These are phyloP conservation scores for Pelochelys cantorii DNA, from an alignment of 2,797 vertebrate species.

Conservation along the genomic window DNA sequence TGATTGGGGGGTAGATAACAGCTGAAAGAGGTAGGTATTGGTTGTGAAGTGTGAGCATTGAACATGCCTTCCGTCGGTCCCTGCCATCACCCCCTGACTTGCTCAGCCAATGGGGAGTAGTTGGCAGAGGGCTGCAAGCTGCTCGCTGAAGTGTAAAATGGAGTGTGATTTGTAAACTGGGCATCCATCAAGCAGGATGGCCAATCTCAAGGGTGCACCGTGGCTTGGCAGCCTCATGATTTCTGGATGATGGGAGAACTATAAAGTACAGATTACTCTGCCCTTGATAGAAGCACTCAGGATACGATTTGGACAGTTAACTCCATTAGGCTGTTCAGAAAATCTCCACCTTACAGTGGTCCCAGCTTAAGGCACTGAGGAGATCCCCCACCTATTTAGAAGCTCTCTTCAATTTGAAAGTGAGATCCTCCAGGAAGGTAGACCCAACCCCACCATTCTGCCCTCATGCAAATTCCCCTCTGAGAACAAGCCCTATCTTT, in stretches of 20 bases:
- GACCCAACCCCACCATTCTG: neutral
- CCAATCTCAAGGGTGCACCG: neutral
- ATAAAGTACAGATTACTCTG: neutral
- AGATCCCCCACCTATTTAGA: neutral
- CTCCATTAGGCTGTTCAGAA: neutral
- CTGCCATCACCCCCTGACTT: no score
- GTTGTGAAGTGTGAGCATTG: neutral
- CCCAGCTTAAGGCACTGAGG: neutral
- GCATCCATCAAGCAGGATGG: constrained; percentile 14
- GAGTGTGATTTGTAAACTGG: constrained; percentile 29
- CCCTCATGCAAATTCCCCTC: neutral
- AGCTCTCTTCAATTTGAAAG: constrained; percentile 4
- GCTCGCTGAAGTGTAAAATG: constrained; percentile 28
- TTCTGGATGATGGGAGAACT: neutral
- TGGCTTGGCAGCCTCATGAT: neutral
- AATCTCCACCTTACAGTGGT: neutral
- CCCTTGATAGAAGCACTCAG: neutral
- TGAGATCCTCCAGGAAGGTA: neutral
- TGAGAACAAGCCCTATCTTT: neutral
- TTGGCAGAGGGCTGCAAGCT: neutral
- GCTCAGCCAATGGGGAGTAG: neutral
- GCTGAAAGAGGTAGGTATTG: constrained; percentile 13
- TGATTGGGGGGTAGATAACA: constrained; percentile 35
- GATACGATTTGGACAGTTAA: accelerated
- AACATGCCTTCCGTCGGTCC: neutral